phyloP scores from a whole-genome alignment of 2,797 vertebrate species.

The Poecilia gillii region DNA sequence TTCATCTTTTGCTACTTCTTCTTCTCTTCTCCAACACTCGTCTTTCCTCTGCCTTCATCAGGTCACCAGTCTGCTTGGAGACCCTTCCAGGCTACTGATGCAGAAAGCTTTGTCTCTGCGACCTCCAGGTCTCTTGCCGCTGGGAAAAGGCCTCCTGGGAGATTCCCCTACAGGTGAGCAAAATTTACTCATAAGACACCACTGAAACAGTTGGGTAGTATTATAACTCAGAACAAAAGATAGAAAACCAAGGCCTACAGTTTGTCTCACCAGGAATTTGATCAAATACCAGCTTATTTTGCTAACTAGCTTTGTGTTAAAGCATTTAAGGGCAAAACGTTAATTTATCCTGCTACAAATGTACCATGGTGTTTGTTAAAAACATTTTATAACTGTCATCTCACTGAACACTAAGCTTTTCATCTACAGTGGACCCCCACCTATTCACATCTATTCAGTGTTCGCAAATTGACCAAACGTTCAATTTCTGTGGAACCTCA shows the following conservation, averaged over 20 bases:
- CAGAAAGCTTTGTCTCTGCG: constrained; percentile 88
- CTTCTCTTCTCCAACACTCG: not conserved
- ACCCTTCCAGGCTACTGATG: constrained; percentile 89
- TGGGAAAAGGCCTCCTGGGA: constrained; percentile 87
- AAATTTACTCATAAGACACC: not conserved
- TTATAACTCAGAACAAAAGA: constrained; percentile 7
- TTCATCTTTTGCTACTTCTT: not conserved
- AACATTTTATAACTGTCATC: not conserved
- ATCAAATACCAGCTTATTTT: not conserved
- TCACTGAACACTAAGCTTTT: not conserved
- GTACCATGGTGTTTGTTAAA: not conserved
- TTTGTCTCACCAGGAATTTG: not conserved
- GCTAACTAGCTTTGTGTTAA: not conserved
- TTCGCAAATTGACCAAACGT: no score
- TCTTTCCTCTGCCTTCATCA: constrained; percentile 38
- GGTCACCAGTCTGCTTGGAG: constrained; percentile 92
- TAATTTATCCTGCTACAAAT: not conserved
- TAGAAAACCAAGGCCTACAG: not conserved
- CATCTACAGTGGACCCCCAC: not conserved
- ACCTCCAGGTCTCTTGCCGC: constrained; percentile 77
- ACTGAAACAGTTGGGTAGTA: not conserved
- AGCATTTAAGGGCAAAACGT: not conserved
- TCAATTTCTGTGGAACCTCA: no score
- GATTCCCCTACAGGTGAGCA: constrained; percentile 90
- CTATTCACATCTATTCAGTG: not conserved